Percentiles rank a stretch among this genome's conserved stretches.
These are phyloP conservation scores for Polyodon spathula DNA, from an alignment of 2,113 vertebrate species.

Conservation along the genomic window DNA sequence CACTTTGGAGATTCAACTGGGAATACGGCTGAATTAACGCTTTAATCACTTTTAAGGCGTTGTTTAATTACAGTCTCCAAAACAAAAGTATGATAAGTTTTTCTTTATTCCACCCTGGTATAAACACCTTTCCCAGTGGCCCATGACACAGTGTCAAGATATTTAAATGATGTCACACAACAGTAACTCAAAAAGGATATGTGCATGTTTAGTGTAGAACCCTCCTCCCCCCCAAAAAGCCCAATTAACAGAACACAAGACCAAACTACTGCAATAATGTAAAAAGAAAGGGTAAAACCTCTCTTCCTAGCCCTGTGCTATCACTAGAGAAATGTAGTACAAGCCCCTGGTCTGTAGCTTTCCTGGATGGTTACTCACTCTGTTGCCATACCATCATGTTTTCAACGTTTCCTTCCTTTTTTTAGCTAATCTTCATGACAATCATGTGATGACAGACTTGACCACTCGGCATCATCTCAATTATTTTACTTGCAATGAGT, in stretches of 20 bases:
- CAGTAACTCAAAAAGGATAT: too few species aligned
- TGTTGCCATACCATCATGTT: slow-evolving; percentile 7
- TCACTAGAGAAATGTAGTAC: background rate
- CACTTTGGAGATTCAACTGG: background rate
- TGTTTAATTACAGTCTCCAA: too few species aligned
- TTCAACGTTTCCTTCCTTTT: slow-evolving; percentile 24
- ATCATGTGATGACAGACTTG: slow-evolving; percentile 57
- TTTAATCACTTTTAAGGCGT: too few species aligned
- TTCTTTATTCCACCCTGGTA: too few species aligned
- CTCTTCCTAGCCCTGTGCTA: background rate
- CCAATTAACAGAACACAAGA: slow-evolving; percentile 10
- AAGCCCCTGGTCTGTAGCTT: slow-evolving; percentile 6
- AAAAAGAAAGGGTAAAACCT: background rate
- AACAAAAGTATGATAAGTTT: too few species aligned
- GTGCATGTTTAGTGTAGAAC: too few species aligned
- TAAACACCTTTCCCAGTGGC: too few species aligned
- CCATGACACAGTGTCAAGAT: too few species aligned
- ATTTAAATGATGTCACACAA: too few species aligned
- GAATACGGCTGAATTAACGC: too few species aligned
- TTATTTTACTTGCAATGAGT: slow-evolving; percentile 50
- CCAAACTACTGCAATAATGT: slow-evolving; percentile 10
- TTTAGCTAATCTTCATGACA: slow-evolving; percentile 42
- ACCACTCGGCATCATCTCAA: slow-evolving; percentile 53
- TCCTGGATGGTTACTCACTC: background rate
- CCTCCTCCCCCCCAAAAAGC: too few species aligned